A percentile compares a stretch with the other conserved stretches of the same genome.
Conservation (phyloP, 2,797 vertebrate genomes). For the Morelia viridis region DNA sequence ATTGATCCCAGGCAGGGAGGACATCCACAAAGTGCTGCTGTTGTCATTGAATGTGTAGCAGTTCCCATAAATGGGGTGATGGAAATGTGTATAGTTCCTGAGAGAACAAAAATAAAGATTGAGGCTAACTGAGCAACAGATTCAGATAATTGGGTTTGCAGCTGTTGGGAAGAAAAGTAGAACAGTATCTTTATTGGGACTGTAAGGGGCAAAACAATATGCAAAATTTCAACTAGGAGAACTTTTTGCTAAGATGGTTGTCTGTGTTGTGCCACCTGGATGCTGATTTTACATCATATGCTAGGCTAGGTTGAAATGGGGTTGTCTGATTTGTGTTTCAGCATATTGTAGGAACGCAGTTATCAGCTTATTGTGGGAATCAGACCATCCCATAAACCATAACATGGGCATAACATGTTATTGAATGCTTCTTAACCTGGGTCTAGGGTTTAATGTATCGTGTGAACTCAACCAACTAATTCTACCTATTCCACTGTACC, state of each 20-base stretch:
- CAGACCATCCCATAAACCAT: background rate
- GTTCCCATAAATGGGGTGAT: constrained; percentile 79
- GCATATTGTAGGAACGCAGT: background rate
- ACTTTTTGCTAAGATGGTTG: background rate
- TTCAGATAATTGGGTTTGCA: background rate
- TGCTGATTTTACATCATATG: too few relatives aligned
- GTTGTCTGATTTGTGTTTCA: background rate
- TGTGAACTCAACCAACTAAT: background rate
- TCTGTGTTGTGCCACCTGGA: background rate
- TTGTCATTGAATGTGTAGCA: constrained; percentile 82
- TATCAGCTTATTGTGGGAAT: background rate
- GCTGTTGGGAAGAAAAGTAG: background rate
- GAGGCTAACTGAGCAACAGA: background rate
- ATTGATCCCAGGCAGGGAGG: constrained; percentile 76
- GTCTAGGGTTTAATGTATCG: background rate
- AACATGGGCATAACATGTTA: background rate
- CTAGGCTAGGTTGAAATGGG: background rate
- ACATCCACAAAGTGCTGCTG: constrained; percentile 74
- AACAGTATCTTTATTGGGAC: background rate
- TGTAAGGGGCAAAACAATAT: background rate
- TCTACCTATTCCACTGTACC: background rate
- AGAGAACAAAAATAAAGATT: constrained; percentile 37
- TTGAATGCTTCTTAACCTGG: background rate
- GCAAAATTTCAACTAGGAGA: background rate
- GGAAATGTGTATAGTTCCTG: constrained; percentile 79